phyloP scores from a whole-genome alignment of 2,888 invertebrate species.

The Sinodicranocentrus sp. region DNA sequence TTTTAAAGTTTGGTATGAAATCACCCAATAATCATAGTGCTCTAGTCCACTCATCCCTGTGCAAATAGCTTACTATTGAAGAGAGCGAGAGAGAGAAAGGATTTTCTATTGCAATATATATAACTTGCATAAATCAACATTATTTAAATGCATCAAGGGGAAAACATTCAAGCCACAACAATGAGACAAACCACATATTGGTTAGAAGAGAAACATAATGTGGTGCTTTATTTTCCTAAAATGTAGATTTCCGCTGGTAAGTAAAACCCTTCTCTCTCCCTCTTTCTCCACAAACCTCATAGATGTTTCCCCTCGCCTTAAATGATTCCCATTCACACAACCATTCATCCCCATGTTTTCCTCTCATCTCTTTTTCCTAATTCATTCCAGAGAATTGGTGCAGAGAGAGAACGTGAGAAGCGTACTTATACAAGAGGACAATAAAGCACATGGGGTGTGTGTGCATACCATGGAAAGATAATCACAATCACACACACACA shows the following conservation, averaged over 20 bases:
- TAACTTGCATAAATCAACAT: slow-evolving; percentile 64
- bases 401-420: slow-evolving; percentile 67
- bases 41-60: no score
- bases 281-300: not conserved
- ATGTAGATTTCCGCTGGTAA: slow-evolving; percentile 48
- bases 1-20: slow-evolving; percentile 13
- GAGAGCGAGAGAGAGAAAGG: no score
- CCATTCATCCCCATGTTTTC: slow-evolving; percentile 1
- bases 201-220: not conserved
- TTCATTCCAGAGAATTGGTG: slow-evolving; percentile 4
- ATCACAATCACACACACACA: slow-evolving; percentile 26
- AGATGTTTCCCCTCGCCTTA: not conserved
- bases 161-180: slow-evolving; percentile 57
- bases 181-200: slow-evolving; percentile 51
- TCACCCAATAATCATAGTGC: slow-evolving; percentile 42
- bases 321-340: slow-evolving; percentile 16
- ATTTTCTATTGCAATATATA: no score
- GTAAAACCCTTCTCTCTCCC: not conserved
- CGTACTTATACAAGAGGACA: slow-evolving; percentile 35
- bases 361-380: not conserved
- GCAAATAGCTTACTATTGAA: no score
- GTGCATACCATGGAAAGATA: slow-evolving; percentile 6
- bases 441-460: not conserved
- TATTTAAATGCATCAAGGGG: slow-evolving; percentile 63
- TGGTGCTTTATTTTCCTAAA: slow-evolving; percentile 28